Evolutionary conservation across 2,113 vertebrate species (phyloP), one percentile per base, ranked within the genome.

Genomic region (Machaerirhynchus nigripectus): DNA sequence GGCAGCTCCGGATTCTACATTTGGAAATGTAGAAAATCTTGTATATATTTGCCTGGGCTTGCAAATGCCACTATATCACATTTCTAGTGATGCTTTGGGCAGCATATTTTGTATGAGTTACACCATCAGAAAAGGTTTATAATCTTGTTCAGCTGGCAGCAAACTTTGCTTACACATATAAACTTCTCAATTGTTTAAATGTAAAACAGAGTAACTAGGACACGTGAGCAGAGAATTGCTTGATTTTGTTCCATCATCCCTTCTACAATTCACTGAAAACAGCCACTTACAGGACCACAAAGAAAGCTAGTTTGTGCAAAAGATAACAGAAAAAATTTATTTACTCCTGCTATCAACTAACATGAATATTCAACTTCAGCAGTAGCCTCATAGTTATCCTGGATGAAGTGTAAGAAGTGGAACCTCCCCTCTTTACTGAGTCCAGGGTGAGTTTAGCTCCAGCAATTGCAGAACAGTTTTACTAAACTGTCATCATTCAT

Each of bases 11-110:
- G 69, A 90, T 87, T 79, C 91, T 83, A 39, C 84, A 67, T 90
- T 94, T 78, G 92, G 46, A 92, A 93, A 76, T 80, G 83, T 65
- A 93, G 63, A 87, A 91, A 93, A 78, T 65, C 67, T 63, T 84
- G 75, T 33, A 77, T 37, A 17, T 74, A 89, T 95, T 85, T 92
- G 95, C 65, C 89, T 85, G 80, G 91, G 68, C 94, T 95, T 96
- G 93, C 85, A 95, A 93, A 90, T 71, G 64, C 40, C 86, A 91
- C 78, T 75, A 5, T 77, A 71, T 67, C 7, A 2, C 44, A 84
- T 93, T 82, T 90, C 30, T 47, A 71, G 40, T 0, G 3, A 85
- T 75, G 92, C 40, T 97, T 49, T 93, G 67, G 64, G 50, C 63
- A 76, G 59, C 70, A 49, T n/a, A 53, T 76, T 89, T 76, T 85